Conservation (phyloP, 2,113 vertebrate genomes). For the Zingel zingel region DNA sequence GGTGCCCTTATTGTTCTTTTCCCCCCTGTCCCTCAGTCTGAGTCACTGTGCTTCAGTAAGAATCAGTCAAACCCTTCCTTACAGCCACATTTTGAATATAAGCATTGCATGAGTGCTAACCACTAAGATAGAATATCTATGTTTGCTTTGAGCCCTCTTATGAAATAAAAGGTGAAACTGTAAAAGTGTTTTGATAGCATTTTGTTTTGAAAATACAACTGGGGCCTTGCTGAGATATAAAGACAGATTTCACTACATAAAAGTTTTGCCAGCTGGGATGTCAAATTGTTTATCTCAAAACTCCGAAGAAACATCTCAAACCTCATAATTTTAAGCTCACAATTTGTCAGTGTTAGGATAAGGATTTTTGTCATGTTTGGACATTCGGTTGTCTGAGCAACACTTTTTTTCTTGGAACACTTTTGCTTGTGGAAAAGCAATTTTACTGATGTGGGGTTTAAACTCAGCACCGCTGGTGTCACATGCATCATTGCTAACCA, state of each 20-base stretch:
- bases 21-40: too few species aligned
- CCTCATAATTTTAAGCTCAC: constrained; percentile 39
- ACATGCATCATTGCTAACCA: constrained; percentile 75
- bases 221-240: not conserved
- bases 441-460: constrained; percentile 66
- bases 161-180: not conserved
- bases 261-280: constrained; percentile 34
- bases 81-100: constrained; percentile 5
- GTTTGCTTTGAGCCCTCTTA: not conserved
- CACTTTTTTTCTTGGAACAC: constrained; percentile 43
- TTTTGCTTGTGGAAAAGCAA: constrained; percentile 61
- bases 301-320: constrained; percentile 14
- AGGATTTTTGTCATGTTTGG: constrained; percentile 32
- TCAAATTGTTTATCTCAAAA: constrained; percentile 40
- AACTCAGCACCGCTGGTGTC: constrained; percentile 63
- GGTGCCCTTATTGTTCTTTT: too few species aligned
- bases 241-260: constrained; percentile 29
- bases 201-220: not conserved
- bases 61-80: not conserved
- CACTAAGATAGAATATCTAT: not conserved
- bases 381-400: constrained; percentile 38
- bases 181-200: not conserved
- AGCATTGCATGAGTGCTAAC: not conserved
- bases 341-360: constrained; percentile 47
- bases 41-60: not conserved